Conservation (phyloP, 2,113 vertebrate species). For the Anseranas semipalmata region DNA sequence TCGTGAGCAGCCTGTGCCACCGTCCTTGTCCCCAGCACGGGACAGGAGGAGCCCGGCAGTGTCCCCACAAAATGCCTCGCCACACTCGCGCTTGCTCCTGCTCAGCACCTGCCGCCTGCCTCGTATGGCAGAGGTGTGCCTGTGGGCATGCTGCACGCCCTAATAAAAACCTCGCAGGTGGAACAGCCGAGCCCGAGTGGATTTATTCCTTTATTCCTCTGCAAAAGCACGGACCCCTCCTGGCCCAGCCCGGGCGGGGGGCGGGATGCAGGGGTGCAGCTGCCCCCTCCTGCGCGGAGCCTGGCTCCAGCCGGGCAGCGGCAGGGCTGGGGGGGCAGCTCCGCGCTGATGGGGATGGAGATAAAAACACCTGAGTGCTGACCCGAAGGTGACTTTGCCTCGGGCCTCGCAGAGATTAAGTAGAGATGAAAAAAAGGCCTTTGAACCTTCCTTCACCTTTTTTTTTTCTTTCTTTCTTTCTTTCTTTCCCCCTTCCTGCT, state of each 20-base stretch:
- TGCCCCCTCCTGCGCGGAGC: neutral
- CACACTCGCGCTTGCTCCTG: accelerated
- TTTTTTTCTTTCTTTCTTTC: neutral
- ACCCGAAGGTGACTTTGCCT: conserved; percentile 69
- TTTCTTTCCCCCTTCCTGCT: neutral
- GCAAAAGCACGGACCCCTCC: too few species aligned
- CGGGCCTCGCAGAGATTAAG: conserved; percentile 47
- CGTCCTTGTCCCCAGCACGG: neutral
- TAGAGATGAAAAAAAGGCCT: conserved; percentile 51
- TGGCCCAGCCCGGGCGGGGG: neutral
- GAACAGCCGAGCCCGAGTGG: neutral
- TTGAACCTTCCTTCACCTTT: conserved; percentile 59
- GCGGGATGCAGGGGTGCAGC: neutral
- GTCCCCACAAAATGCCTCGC: neutral
- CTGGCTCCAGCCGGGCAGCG: neutral
- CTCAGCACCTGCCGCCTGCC: neutral
- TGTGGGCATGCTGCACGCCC: neutral
- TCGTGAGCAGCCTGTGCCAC: neutral
- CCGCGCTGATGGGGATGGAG: conserved; percentile 23
- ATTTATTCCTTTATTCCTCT: neutral
- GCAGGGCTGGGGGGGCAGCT: conserved; percentile 4
- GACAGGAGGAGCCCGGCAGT: accelerated
- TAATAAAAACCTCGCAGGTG: conserved; percentile 43
- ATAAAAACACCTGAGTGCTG: conserved; percentile 71
- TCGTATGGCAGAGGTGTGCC: neutral